Base-by-base conservation (phyloP, 1,140 invertebrate genomes). In the Conus ventricosus region DNA sequence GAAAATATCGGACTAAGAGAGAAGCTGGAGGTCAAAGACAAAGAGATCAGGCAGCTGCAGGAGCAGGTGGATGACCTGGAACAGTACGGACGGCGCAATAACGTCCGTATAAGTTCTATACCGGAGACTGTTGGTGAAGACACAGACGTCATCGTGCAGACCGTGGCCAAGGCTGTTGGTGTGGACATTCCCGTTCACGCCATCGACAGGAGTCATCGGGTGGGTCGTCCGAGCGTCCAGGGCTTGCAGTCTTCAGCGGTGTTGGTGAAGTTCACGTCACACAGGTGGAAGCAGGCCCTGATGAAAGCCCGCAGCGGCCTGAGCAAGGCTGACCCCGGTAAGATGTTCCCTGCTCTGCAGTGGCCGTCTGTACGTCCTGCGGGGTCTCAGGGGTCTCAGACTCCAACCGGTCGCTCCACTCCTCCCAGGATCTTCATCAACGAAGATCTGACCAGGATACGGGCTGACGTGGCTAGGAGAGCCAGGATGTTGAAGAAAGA, bases 391-490 rank as follows among this genome's bases (percentile, higher is more conserved):
- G 75, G 23, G 67, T 23, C 6, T 13, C 67, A 11, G 17, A 23
- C 6, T 71, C 67, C 67, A 76, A 20, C 3, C 23, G 15, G 23
- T 39, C 11, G 75, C 75, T 23, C 55, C 10, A 57, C 57, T 17
- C 25, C 25, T 11, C 84, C 11, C 25, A 85, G 53, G 25, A 85
- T 85, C 84, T 85, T 55, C 84, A 27, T 85, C 25, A 85, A 85
- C 60, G 84, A 85, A 13, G 84, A 85, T 39, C 57, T 85, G 39
- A 85, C 84, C 10, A 67, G 23, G 23, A 85, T 27, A 7, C 53
- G 84, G 27, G 57, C 84, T 27, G n/a, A 60, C 84, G 27, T 85
- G 7, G 84, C 84, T 15, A 25, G 39, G n/a, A 63, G 55, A 53
- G 60, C 67, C 57, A 60, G 84, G 60, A 25, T 57, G 20, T 60